phyloP scores from a whole-genome alignment of 2,797 vertebrate species.

The Poecilia velifera region DNA sequence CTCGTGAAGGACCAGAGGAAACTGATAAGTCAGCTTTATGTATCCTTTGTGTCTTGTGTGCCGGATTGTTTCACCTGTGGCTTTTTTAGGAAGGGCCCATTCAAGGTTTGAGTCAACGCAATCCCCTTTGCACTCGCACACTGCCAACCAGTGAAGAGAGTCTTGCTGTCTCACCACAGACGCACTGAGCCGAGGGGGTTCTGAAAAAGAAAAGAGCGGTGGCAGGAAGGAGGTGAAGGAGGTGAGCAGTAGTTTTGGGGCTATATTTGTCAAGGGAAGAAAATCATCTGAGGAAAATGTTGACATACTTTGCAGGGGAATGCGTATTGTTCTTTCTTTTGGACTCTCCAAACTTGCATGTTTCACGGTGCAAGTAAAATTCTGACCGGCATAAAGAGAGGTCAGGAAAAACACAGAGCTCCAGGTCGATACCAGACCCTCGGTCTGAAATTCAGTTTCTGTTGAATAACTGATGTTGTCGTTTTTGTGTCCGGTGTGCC shows the following conservation, averaged over 20 bases:
- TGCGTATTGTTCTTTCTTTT: constrained; percentile 54
- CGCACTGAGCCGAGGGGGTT: constrained; percentile 47
- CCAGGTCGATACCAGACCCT: constrained; percentile 32
- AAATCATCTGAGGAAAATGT: constrained; percentile 21
- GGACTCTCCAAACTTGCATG: constrained; percentile 60
- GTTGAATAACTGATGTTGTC: constrained; percentile 14
- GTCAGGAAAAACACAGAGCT: constrained; percentile 64
- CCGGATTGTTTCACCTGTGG: constrained; percentile 31
- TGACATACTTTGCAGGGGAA: constrained; percentile 65
- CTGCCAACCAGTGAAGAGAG: constrained; percentile 67
- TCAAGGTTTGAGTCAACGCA: constrained; percentile 51
- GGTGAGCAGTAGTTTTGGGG: constrained; percentile 27
- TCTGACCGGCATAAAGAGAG: constrained; percentile 67
- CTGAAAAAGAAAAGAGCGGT: constrained; percentile 55
- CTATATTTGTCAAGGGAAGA: constrained; percentile 26
- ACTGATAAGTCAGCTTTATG: constrained; percentile 64
- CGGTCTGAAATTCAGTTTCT: constrained; percentile 35
- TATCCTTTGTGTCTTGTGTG: constrained; percentile 40
- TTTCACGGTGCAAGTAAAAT: constrained; percentile 70
- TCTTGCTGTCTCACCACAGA: constrained; percentile 52
- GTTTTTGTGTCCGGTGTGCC: constrained; percentile 49
- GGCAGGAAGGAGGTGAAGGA: constrained; percentile 35
- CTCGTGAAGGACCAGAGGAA: constrained; percentile 69
- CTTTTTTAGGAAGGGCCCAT: constrained; percentile 72
- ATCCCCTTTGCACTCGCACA: constrained; percentile 68